phyloP scores from a whole-genome alignment of 2,888 invertebrate species.

The Theretra japonica region DNA sequence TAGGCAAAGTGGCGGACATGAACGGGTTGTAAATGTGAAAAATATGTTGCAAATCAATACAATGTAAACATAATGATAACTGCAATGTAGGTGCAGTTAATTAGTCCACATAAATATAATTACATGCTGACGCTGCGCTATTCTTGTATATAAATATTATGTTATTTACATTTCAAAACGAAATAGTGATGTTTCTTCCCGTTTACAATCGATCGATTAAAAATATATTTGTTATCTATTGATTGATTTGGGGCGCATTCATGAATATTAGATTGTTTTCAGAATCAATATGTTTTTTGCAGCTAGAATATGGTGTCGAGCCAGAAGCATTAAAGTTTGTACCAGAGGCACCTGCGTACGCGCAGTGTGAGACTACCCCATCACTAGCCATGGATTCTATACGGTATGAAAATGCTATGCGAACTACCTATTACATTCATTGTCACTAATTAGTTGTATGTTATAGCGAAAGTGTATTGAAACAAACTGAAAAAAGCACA shows the following conservation, averaged over 20 bases:
- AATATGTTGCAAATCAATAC: no score
- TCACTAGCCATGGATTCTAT: constrained; percentile 82
- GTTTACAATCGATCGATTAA: background rate
- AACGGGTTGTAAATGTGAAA: no score
- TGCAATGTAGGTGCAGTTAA: no score
- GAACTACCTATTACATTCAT: background rate
- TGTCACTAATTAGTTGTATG: no score
- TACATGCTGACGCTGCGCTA: no score
- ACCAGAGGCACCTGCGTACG: constrained; percentile 85
- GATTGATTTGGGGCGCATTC: background rate
- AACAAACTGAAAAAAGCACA: no score
- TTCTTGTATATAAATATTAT: no score
- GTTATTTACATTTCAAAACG: background rate
- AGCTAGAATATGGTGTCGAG: constrained; percentile 92
- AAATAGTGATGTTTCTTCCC: background rate
- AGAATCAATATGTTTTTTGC: constrained; percentile 30
- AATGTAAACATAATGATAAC: no score
- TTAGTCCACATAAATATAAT: no score
- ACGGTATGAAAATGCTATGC: constrained; percentile 67
- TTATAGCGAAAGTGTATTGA: no score
- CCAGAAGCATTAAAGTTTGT: constrained; percentile 90
- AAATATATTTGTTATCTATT: background rate
- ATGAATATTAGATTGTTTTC: background rate
- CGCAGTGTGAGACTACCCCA: constrained; percentile 85
- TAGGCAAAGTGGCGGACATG: no score